Evolutionary conservation across 37 sponge, comb jelly and placozoan genomes (phyloP).

Genomic region (Axinella damicornis): DNA sequence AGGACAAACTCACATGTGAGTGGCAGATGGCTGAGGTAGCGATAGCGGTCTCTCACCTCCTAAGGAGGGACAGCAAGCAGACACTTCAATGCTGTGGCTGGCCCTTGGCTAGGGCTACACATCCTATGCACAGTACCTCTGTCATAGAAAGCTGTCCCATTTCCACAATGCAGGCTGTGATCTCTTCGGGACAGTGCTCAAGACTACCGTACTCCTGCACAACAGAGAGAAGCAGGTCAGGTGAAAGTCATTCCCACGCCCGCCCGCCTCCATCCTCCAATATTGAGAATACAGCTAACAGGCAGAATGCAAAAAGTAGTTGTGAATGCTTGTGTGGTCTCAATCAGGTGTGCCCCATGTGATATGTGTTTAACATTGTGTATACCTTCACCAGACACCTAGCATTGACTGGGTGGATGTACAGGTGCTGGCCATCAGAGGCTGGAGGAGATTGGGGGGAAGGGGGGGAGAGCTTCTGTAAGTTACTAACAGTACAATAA

Average conservation of each 20-base stretch:
- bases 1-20: constrained; percentile 82
- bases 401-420: constrained; percentile 87
- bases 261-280: too few relatives aligned
- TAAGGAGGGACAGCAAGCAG: constrained; percentile 26
- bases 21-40: constrained; percentile 88
- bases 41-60: constrained; percentile 69
- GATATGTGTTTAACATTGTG: neutral
- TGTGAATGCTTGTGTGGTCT: too few relatives aligned
- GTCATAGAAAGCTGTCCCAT: constrained; percentile 80
- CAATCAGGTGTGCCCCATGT: too few relatives aligned
- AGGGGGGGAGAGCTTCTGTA: neutral
- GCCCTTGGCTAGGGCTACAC: too few relatives aligned
- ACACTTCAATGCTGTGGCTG: too few relatives aligned
- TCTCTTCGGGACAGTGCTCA: constrained; percentile 57
- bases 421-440: constrained; percentile 92
- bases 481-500: too few relatives aligned
- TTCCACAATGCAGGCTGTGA: constrained; percentile 78
- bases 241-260: too few relatives aligned
- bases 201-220: constrained; percentile 80
- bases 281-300: too few relatives aligned
- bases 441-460: constrained; percentile 65
- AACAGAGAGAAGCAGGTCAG: too few relatives aligned
- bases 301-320: too few relatives aligned
- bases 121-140: constrained; percentile 59
- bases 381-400: constrained; percentile 74